A percentile compares a stretch with the other conserved stretches of the same genome.
These are phyloP conservation scores for Pantherophis guttatus DNA, from an alignment of 2,113 vertebrate species.

Conservation along the genomic window DNA sequence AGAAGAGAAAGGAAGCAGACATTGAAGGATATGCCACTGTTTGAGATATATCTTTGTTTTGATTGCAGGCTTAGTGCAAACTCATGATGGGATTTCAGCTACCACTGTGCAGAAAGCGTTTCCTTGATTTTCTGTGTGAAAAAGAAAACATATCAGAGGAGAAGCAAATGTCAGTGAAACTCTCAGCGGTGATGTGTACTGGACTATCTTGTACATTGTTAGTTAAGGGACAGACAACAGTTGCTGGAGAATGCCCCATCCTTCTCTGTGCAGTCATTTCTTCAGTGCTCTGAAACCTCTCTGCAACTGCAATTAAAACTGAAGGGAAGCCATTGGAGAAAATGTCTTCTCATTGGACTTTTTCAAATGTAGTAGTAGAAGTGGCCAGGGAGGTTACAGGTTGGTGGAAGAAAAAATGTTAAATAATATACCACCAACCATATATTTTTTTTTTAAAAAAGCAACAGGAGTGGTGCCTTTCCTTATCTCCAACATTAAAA, in stretches of 20 bases:
- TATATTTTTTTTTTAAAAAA: neutral
- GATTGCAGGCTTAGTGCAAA: neutral
- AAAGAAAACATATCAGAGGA: neutral
- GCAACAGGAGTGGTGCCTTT: neutral
- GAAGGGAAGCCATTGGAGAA: neutral
- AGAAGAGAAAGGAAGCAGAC: neutral
- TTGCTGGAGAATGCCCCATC: neutral
- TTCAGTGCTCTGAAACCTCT: neutral
- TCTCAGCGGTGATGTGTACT: neutral
- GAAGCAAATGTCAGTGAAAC: neutral
- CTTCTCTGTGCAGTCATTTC: neutral
- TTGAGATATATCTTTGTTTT: neutral
- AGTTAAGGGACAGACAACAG: neutral
- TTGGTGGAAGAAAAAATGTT: neutral
- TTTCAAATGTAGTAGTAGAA: neutral
- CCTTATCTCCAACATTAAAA: neutral
- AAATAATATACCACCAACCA: neutral
- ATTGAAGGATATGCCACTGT: neutral
- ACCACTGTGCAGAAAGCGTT: neutral
- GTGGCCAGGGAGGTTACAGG: neutral
- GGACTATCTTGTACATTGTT: neutral
- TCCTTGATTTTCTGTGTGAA: neutral
- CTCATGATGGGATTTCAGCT: neutral
- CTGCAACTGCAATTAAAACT: neutral
- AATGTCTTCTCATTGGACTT: neutral